These are phyloP conservation scores for Papilio protenor DNA, from an alignment of 2,888 invertebrate species.

Conservation along the genomic window DNA sequence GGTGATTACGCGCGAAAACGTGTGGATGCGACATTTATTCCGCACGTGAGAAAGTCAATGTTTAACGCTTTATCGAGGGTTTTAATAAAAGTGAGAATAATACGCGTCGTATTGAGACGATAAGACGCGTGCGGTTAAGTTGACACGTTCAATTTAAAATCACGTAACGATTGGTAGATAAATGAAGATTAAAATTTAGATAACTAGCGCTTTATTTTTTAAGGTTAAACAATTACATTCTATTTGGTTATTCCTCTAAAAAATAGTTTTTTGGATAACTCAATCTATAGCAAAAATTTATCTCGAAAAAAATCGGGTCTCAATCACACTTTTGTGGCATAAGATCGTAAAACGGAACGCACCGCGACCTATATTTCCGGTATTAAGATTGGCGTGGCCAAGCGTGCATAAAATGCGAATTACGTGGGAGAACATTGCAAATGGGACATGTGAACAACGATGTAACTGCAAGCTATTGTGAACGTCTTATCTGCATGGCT, in stretches of 20 bases:
- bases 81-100: slow-evolving; percentile 29
- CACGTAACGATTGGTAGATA: slow-evolving; percentile 23
- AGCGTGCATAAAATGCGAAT: slow-evolving; percentile 57
- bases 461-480: slow-evolving; percentile 44
- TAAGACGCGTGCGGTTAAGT: neutral
- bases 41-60: slow-evolving; percentile 33
- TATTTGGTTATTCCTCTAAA: neutral
- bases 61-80: slow-evolving; percentile 17
- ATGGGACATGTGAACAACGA: slow-evolving; percentile 75
- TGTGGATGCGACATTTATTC: slow-evolving; percentile 36
- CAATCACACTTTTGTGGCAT: neutral
- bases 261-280: neutral
- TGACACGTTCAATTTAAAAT: slow-evolving; percentile 11
- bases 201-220: neutral
- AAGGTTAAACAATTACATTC: neutral
- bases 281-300: neutral
- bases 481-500: slow-evolving; percentile 22
- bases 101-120: slow-evolving; percentile 3
- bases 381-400: slow-evolving; percentile 68
- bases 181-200: neutral
- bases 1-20: slow-evolving; percentile 47
- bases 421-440: slow-evolving; percentile 72
- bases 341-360: slow-evolving; percentile 56
- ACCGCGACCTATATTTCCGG: slow-evolving; percentile 64
- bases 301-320: neutral